phyloP scores from a whole-genome alignment of 1,140 invertebrate species.

The Plectus sambesii region DNA sequence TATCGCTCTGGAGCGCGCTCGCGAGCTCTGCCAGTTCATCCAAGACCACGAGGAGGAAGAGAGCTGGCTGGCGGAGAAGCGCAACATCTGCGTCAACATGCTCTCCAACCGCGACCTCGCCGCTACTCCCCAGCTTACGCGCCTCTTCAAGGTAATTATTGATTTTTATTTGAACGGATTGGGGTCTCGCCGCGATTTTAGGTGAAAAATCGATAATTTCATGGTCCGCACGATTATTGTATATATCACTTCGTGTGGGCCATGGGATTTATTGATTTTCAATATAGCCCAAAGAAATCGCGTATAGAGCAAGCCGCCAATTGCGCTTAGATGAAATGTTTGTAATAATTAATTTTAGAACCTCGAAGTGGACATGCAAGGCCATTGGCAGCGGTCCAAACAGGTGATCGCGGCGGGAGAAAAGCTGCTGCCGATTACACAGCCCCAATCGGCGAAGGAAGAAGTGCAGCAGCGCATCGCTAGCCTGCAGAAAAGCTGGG shows the following conservation, averaged over 20 bases:
- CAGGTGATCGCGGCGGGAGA: conserved; percentile 63
- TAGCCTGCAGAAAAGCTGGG: conserved; percentile 70
- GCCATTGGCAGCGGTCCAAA: conserved; percentile 64
- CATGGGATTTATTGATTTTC: no score
- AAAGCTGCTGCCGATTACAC: conserved; percentile 61
- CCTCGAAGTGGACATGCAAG: conserved; percentile 79
- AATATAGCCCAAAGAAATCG: conserved; percentile 1
- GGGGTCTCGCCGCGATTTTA: background rate
- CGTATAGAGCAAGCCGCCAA: background rate
- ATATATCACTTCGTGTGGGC: no score
- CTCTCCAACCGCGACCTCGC: conserved; percentile 83
- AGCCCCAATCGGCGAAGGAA: conserved; percentile 65
- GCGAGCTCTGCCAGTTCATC: conserved; percentile 85
- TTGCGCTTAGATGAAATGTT: background rate
- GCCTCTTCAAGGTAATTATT: conserved; percentile 86
- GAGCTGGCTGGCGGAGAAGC: conserved; percentile 81
- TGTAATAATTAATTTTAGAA: conserved; percentile 45
- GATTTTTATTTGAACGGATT: background rate
- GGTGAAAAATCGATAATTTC: no score
- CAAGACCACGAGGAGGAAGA: conserved; percentile 83
- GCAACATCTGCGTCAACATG: conserved; percentile 72
- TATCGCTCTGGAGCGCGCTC: conserved; percentile 70
- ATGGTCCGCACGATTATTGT: no score
- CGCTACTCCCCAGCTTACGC: conserved; percentile 73
- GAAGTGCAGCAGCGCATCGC: conserved; percentile 47